Percentiles rank a stretch among this genome's conserved stretches.
Conservation (phyloP, 2,797 vertebrate species). For the Sebastes nivosus region DNA sequence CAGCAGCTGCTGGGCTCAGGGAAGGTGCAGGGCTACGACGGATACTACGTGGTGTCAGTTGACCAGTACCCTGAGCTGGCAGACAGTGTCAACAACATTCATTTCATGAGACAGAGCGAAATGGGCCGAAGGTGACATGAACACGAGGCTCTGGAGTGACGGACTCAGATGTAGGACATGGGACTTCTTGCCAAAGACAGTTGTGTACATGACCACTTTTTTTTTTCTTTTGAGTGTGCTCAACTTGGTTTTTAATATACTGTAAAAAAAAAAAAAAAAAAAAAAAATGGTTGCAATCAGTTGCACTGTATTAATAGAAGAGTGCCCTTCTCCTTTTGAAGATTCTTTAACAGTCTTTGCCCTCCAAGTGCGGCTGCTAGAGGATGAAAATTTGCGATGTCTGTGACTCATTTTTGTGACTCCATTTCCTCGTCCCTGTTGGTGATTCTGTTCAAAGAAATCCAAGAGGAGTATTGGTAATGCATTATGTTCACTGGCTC, state of each 20-base stretch:
- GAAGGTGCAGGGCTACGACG: conserved; percentile 94
- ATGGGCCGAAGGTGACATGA: conserved; percentile 99
- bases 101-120: conserved; percentile 99
- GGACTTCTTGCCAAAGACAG: conserved; percentile 99
- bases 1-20: conserved; percentile 94
- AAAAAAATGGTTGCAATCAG: conserved; percentile 79
- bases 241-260: conserved; percentile 84
- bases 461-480: conserved; percentile 75
- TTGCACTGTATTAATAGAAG: conserved; percentile 91
- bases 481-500: conserved; percentile 76
- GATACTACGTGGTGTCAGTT: conserved; percentile 94
- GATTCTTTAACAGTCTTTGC: conserved; percentile 87
- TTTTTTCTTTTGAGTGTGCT: conserved; percentile 65
- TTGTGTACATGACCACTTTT: conserved; percentile 93
- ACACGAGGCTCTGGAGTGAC: conserved; percentile 60
- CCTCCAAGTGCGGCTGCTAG: conserved; percentile 78
- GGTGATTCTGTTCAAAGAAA: conserved; percentile 82
- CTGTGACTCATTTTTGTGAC: conserved; percentile 85
- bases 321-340: conserved; percentile 80
- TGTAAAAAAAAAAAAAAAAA: conserved; percentile 66
- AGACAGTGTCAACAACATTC: conserved; percentile 97
- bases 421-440: conserved; percentile 77
- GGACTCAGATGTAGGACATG: conserved; percentile 67
- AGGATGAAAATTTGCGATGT: conserved; percentile 81
- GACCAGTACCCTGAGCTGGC: conserved; percentile 98